phyloP scores from a whole-genome alignment of 2,888 invertebrate species.

The Temnothorax rugatulus region DNA sequence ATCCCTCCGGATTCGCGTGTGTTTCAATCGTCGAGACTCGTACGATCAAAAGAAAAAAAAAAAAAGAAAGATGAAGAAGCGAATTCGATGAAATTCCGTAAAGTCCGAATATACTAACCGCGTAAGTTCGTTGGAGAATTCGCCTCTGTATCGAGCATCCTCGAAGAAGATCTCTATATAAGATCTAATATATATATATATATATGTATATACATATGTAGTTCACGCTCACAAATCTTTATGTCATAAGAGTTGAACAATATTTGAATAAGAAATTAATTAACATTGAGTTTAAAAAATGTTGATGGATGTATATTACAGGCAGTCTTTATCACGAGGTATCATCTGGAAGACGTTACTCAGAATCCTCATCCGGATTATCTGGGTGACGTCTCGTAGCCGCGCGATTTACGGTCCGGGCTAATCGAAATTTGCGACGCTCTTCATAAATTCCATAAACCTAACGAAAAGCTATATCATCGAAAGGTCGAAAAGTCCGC shows the following conservation, averaged over 20 bases:
- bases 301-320: constrained; percentile 1
- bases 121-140: constrained; percentile 23
- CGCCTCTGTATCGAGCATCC: not conserved
- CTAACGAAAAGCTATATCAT: constrained; percentile 55
- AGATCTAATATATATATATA: no score
- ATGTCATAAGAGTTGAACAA: not conserved
- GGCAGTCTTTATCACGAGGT: constrained; percentile 11
- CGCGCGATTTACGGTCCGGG: constrained; percentile 40
- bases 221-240: not conserved
- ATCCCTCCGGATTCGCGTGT: constrained; percentile 39
- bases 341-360: constrained; percentile 33
- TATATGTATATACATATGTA: not conserved
- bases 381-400: constrained; percentile 39
- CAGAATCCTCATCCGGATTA: constrained; percentile 47
- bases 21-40: constrained; percentile 19
- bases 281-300: not conserved
- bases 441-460: constrained; percentile 54
- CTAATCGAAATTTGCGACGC: constrained; percentile 44
- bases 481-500: not conserved
- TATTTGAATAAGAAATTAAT: not conserved
- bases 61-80: constrained; percentile 36
- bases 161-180: no score
- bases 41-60: not conserved
- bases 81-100: constrained; percentile 44
- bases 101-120: constrained; percentile 24